Evolutionary conservation across 2,113 vertebrate genomes (phyloP), one percentile per base, ranked within the genome.

Genomic region (Lamprotornis superbus): DNA sequence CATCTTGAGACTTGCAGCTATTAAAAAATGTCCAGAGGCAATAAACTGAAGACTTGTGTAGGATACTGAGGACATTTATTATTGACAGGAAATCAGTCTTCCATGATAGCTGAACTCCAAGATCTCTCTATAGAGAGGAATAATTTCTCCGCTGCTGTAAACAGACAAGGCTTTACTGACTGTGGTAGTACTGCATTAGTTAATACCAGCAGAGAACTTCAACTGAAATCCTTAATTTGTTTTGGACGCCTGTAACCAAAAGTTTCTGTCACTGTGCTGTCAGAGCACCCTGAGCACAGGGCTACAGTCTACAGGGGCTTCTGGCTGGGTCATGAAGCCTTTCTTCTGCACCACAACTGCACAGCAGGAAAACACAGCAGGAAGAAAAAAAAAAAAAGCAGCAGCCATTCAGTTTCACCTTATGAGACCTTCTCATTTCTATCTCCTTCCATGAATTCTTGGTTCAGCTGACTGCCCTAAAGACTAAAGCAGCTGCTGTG

Each of bases 81-180:
- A 97, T 93, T 94, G 93, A 94, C 93, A 94, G 92, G 68, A 93
- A 95, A 96, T 95, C 88, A 96, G 93, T 96, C 85, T 95, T 95
- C 88, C 90, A 68, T 67, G 68, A 94, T 83, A 93, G 93, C 68
- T 92, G 71, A 88, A 70, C 85, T 88, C 56, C 60, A 78, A 77
- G 68, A 63, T 78, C 59, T 83, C 89, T 94, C 57, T 16, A 50
- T 30, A 69, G 78, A 91, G 63, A 68, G 42, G 47, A 88, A 87
- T 90, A 92, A 95, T 94, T 96, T 94, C 49, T 96, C 28, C 19
- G 33, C 65, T 42, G 12, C 44, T 81, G 47, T 81, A 90, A 82
- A 88, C 3, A 78, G 83, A 40, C 59, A 93, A 85, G 90, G 39
- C 68, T 93, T 69, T 92, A 75, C 61, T 78, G 28, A 64, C 15